Evolutionary conservation across 2,113 vertebrate species (phyloP).

Genomic region (Crotalus horridus): DNA sequence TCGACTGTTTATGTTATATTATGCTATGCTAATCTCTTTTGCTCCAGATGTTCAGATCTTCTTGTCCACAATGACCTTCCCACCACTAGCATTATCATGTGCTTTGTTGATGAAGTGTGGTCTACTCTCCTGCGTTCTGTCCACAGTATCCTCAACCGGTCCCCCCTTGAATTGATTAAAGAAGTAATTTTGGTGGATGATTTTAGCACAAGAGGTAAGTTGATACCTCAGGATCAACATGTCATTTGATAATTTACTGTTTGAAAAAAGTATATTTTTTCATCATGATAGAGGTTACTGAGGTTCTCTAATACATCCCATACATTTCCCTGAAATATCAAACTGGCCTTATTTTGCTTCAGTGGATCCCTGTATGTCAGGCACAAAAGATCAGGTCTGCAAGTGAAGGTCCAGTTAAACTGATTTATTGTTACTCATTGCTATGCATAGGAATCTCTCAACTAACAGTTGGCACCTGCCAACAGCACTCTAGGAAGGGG

Average conservation of each 20-base stretch:
- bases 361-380: neutral
- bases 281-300: neutral
- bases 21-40: neutral
- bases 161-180: conserved; percentile 81
- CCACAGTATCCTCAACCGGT: conserved; percentile 90
- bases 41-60: conserved; percentile 77
- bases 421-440: neutral
- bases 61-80: conserved; percentile 84
- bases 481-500: neutral
- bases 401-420: neutral
- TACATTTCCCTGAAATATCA: neutral
- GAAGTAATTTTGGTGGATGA: conserved; percentile 95
- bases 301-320: neutral
- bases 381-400: neutral
- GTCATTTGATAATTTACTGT: neutral
- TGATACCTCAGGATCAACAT: neutral
- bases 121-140: conserved; percentile 93
- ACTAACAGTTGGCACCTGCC: neutral
- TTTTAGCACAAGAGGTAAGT: conserved; percentile 87
- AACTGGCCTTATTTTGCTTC: neutral
- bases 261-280: neutral
- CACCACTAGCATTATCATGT: conserved; percentile 89
- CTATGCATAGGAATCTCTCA: neutral
- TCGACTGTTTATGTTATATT: accelerated
- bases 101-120: conserved; percentile 98